Conservation (phyloP, 2,888 invertebrate species). For the Agonum fuliginosum region DNA sequence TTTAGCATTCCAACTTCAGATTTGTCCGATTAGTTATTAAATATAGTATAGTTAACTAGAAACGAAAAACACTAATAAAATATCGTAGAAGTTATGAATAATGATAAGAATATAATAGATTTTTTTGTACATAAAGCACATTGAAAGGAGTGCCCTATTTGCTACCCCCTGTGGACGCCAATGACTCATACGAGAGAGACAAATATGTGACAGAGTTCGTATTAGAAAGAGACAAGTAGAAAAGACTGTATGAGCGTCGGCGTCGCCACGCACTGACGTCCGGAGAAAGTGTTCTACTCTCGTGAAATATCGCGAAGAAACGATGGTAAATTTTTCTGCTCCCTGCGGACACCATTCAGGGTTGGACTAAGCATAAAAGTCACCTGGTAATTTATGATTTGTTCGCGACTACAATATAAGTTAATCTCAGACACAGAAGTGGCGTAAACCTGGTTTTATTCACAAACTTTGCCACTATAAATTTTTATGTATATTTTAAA, state of each 20-base stretch:
- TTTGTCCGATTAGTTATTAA: no score
- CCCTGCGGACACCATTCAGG: constrained; percentile 63
- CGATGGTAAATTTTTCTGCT: constrained; percentile 70
- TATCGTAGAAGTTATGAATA: no score
- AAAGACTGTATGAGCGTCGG: constrained; percentile 5
- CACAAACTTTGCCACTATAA: constrained; percentile 5
- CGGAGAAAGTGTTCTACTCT: constrained; percentile 69
- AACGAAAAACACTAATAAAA: no score
- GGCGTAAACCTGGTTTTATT: constrained; percentile 28
- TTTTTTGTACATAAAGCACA: no score
- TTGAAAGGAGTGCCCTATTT: no score
- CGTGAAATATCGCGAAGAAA: constrained; percentile 70
- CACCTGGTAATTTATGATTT: constrained; percentile 41
- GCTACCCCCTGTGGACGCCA: no score
- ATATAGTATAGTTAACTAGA: no score
- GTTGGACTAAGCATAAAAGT: constrained; percentile 52
- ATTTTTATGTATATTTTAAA: constrained; percentile 4
- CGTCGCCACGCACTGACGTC: constrained; percentile 61
- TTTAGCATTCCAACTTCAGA: no score
- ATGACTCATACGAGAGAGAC: background rate
- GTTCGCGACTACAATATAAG: constrained; percentile 31
- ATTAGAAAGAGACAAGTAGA: background rate
- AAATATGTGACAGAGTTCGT: background rate
- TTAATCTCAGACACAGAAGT: constrained; percentile 21
- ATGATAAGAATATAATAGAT: no score